Percentiles rank a stretch among this genome's conserved stretches.
These are phyloP conservation scores for Choristoneura fumiferana DNA, from an alignment of 1,140 invertebrate genomes.

Conservation along the genomic window DNA sequence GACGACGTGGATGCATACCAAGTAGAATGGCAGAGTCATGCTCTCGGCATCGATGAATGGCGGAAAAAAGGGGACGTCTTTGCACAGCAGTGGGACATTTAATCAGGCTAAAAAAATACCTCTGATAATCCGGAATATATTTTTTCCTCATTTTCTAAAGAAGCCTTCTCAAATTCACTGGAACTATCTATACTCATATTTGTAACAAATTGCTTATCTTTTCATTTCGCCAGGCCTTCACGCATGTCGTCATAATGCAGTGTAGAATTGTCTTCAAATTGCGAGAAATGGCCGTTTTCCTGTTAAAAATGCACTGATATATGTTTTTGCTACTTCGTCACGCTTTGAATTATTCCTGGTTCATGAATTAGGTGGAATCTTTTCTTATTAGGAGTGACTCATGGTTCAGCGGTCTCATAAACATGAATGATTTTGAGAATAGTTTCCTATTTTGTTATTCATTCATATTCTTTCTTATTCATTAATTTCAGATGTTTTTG, in stretches of 20 bases:
- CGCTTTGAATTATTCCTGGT: neutral
- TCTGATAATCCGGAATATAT: no score
- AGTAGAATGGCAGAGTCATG: no score
- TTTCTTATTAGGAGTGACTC: slow-evolving; percentile 2
- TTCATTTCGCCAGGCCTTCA: slow-evolving; percentile 2
- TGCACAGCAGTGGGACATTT: no score
- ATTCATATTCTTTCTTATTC: no score
- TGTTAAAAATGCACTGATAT: neutral
- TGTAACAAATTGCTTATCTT: slow-evolving; percentile 7
- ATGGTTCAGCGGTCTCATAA: neutral
- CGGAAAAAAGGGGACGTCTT: no score
- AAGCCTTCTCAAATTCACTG: no score
- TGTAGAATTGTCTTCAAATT: slow-evolving; percentile 2
- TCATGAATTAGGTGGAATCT: neutral
- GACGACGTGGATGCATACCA: no score
- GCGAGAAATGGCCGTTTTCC: neutral
- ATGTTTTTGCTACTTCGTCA: neutral
- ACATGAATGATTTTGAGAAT: neutral
- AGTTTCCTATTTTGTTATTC: no score
- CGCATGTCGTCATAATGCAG: neutral
- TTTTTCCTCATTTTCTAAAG: no score
- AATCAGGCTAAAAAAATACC: no score
- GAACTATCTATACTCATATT: neutral
- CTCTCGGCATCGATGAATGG: no score
- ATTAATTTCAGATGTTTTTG: no score